phyloP scores from a whole-genome alignment of 2,888 invertebrate genomes.

The Acanthosepion lycidas region DNA sequence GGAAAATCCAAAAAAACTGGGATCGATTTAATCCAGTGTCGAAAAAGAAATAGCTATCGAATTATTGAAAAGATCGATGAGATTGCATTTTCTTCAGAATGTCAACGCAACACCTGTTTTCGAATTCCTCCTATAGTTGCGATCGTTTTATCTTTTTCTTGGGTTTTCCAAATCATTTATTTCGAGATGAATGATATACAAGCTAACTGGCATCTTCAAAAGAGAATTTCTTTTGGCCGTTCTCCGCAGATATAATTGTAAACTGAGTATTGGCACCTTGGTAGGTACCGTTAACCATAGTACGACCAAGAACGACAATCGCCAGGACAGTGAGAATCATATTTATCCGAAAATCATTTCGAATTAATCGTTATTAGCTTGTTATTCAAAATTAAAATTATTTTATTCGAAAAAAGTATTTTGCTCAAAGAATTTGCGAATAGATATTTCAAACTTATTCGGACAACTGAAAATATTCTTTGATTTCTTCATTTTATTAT shows the following conservation, averaged over 20 bases:
- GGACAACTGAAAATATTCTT: no score
- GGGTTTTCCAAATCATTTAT: background rate
- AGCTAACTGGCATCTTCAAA: background rate
- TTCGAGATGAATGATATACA: background rate
- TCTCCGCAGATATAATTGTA: background rate
- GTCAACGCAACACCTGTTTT: background rate
- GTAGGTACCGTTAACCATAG: background rate
- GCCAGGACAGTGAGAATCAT: no score
- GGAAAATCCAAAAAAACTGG: background rate
- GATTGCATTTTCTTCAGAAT: background rate
- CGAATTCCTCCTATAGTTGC: background rate
- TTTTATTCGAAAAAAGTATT: no score
- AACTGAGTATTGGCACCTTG: background rate
- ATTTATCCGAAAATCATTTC: no score
- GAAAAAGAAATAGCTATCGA: background rate
- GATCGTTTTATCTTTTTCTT: background rate
- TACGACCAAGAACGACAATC: background rate
- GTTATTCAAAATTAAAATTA: no score
- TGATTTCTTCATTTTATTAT: no score
- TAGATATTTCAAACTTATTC: no score
- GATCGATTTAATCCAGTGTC: background rate
- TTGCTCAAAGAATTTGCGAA: no score
- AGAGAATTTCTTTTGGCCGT: background rate
- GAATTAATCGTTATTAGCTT: no score
- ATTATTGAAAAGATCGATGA: slow-evolving; percentile 13